Percentiles rank a stretch among this genome's conserved stretches.
phyloP scores from a whole-genome alignment of 1,140 invertebrate genomes.

The Cardiocondyla obscurior region DNA sequence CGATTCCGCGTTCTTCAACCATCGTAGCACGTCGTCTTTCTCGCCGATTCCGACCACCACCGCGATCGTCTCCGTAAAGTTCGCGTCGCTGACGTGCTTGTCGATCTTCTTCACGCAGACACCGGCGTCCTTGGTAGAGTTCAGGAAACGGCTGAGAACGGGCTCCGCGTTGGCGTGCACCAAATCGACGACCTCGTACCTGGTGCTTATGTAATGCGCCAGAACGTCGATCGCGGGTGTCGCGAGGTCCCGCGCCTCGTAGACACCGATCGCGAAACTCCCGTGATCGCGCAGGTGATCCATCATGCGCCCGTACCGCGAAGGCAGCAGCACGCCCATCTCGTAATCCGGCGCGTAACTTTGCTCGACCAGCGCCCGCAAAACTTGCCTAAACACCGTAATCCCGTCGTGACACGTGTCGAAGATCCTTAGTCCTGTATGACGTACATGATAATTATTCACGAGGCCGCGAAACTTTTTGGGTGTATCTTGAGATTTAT shows the following conservation, averaged over 20 bases:
- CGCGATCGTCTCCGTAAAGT: conserved; percentile 58
- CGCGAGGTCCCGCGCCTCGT: conserved; percentile 73
- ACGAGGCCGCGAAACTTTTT: background rate
- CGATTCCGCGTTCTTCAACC: conserved; percentile 68
- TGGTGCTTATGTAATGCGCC: conserved; percentile 74
- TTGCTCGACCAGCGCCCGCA: conserved; percentile 70
- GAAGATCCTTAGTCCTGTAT: conserved; percentile 76
- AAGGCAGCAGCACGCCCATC: conserved; percentile 75
- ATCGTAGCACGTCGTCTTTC: conserved; percentile 70
- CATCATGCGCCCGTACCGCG: conserved; percentile 67
- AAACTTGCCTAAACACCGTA: conserved; percentile 75
- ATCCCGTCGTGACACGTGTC: conserved; percentile 79
- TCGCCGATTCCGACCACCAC: conserved; percentile 74
- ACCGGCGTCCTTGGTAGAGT: conserved; percentile 68
- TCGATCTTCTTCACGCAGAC: conserved; percentile 77
- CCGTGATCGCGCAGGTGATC: conserved; percentile 75
- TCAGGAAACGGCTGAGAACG: conserved; percentile 68
- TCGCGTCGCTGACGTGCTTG: conserved; percentile 33
- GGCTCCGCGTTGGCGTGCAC: conserved; percentile 65
- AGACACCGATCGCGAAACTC: conserved; percentile 73
- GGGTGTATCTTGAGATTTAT: background rate
- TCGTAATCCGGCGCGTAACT: conserved; percentile 77
- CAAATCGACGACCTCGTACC: conserved; percentile 74
- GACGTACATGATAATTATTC: background rate
- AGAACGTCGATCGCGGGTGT: conserved; percentile 70